Evolutionary conservation across 92 coral and sea anemone genomes (phyloP).

Genomic region (Phymanthus crucifer): DNA sequence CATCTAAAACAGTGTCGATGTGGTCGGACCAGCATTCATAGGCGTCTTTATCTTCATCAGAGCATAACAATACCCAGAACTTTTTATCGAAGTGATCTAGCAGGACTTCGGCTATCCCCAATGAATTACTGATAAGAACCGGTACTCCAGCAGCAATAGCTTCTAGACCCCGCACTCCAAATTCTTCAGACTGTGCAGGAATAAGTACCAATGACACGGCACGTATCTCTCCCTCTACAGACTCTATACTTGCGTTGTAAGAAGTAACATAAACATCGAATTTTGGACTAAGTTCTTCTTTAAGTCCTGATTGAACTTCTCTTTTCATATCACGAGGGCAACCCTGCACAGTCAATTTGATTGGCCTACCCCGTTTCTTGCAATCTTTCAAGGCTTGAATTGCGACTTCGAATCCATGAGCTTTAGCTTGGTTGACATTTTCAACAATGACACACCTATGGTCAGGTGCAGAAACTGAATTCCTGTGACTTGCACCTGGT

Average conservation of each 20-base stretch:
- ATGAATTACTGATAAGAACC: slow-evolving; percentile 28
- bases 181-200: slow-evolving; percentile 39
- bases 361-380: slow-evolving; percentile 16
- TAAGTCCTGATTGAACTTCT: slow-evolving; percentile 16
- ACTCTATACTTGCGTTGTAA: slow-evolving; percentile 40
- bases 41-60: slow-evolving; percentile 23
- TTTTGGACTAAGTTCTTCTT: neutral
- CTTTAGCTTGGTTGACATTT: neutral
- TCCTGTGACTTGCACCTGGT: neutral
- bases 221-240: slow-evolving; percentile 53
- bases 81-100: slow-evolving; percentile 26
- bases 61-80: slow-evolving; percentile 28
- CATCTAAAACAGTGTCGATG: slow-evolving; percentile 44
- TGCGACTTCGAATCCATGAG: slow-evolving; percentile 21
- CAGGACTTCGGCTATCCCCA: slow-evolving; percentile 42
- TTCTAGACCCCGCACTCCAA: slow-evolving; percentile 58
- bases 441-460: slow-evolving; percentile 12
- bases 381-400: slow-evolving; percentile 30
- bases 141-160: slow-evolving; percentile 61
- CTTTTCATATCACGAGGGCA: slow-evolving; percentile 24
- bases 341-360: slow-evolving; percentile 46
- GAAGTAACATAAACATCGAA: slow-evolving; percentile 44
- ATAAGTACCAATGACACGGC: slow-evolving; percentile 54
- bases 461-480: neutral
- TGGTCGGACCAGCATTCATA: slow-evolving; percentile 52